Percentiles rank a stretch among this genome's conserved stretches.
phyloP scores from a whole-genome alignment of 64 coral and sea anemone species.

The Stichodactyla mertensii region DNA sequence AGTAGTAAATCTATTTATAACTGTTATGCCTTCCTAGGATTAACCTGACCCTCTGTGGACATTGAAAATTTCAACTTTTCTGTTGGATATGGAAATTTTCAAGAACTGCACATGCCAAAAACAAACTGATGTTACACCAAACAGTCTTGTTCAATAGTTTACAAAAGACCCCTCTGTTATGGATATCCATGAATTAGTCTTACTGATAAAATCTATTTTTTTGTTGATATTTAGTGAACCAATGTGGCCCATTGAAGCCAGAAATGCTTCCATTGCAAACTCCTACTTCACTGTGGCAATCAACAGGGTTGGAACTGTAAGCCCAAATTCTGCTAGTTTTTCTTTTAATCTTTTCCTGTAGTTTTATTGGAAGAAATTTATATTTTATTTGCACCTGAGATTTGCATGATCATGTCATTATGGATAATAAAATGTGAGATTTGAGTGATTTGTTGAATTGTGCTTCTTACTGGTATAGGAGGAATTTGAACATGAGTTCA shows the following conservation, averaged over 20 bases:
- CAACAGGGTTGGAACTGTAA: constrained; percentile 97
- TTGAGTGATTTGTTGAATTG: not conserved
- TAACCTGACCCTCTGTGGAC: too few relatives aligned
- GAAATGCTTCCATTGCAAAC: constrained; percentile 91
- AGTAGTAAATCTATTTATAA: too few relatives aligned
- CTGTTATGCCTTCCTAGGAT: too few relatives aligned
- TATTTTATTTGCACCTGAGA: too few relatives aligned
- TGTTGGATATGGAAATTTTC: too few relatives aligned
- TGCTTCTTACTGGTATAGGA: constrained; percentile 39
- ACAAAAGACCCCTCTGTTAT: not conserved
- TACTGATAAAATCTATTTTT: constrained; percentile 6
- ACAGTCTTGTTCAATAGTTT: not conserved
- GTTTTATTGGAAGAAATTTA: too few relatives aligned
- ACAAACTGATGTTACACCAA: too few relatives aligned
- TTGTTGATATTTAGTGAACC: constrained; percentile 59
- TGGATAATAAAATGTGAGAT: too few relatives aligned
- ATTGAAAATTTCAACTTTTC: too few relatives aligned
- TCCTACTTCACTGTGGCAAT: constrained; percentile 87
- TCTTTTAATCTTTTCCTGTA: too few relatives aligned
- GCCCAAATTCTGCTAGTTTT: not conserved
- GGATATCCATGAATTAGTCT: not conserved
- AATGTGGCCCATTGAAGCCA: constrained; percentile 93
- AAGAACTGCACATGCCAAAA: too few relatives aligned
- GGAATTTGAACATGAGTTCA: constrained; percentile 92
- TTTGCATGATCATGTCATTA: too few relatives aligned